Base-by-base conservation (phyloP, 2,888 invertebrate genomes). In the Sarcophaga rosellei region DNA sequence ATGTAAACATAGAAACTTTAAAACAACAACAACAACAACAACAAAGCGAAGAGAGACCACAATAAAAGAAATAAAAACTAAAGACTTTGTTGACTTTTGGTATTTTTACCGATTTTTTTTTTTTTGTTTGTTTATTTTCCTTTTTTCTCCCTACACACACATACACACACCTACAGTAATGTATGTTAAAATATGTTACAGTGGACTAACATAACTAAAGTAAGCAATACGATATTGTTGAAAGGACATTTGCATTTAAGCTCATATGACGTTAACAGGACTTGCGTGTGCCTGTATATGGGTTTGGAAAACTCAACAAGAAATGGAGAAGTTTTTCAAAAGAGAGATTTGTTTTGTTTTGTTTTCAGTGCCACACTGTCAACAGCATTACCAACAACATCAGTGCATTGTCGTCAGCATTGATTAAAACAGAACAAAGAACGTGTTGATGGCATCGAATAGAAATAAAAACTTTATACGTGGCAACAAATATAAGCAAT, bases 381-480 rank as follows among this genome's bases (percentile, higher is more conserved):
- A 63, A 21, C 80, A 78, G 63, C 47, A 65, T 69, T 23, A 77
- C 25, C 57, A 81, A 59, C 74, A 66, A 79, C 61, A 86, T 77
- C 72, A 66, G 77, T 65, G 68, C 53, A 84, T 86, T 86, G 75
- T 86, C 72, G 75, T 86, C 84, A 84, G 70, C 86, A 84, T 86
- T 86, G 86, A 86, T 86, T 86, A 86, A 84, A 84, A 86, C 68
- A 78, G 75, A 74, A 84, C 86, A 86, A 86, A 84, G 84, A 76
- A 86, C 78, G 78, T 84, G 84, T 81, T 84, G 81, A 84, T 86
- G 78, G 74, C 74, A 81, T 69, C 74, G 69, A 81, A 35, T 2
- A 15, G 65, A 25, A 17, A 25, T 11, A 73, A 47, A 47, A 47
- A 47, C 47, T 47, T 4, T 47, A 11, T 15, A 15, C 35, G 35